phyloP scores from a whole-genome alignment of 2,888 invertebrate genomes.

The Meiosimyza platycephala region DNA sequence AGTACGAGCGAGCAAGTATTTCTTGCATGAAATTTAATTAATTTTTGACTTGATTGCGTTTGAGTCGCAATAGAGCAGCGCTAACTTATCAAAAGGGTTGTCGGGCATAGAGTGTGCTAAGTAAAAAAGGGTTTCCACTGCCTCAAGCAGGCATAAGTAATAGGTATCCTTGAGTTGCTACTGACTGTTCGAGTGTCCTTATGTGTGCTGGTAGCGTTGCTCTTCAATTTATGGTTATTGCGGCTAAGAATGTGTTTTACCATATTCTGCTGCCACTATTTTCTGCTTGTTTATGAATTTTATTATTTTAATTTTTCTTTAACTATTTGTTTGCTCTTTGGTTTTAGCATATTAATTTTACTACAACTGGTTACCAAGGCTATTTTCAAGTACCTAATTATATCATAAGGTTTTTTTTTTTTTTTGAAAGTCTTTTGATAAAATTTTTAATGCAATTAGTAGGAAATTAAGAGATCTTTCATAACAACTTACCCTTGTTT shows the following conservation, averaged over 20 bases:
- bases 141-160: too few species aligned
- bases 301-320: neutral
- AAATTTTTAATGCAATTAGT: constrained; percentile 38
- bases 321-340: neutral
- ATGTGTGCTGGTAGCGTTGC: neutral
- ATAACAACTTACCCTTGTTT: constrained; percentile 52
- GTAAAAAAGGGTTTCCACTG: too few species aligned
- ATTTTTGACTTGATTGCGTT: constrained; percentile 66
- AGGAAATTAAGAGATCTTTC: constrained; percentile 51
- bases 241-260: constrained; percentile 39
- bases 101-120: too few species aligned
- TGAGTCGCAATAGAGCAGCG: constrained; percentile 48
- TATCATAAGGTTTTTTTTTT: neutral
- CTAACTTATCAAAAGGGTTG: too few species aligned
- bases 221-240: constrained; percentile 56
- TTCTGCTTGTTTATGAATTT: neutral
- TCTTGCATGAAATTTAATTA: constrained; percentile 60
- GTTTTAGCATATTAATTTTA: neutral
- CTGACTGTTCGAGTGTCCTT: neutral
- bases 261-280: neutral
- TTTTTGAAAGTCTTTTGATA: constrained; percentile 9
- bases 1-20: constrained; percentile 17
- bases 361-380: too few species aligned
- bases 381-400: too few species aligned
- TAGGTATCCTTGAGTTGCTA: too few species aligned